These are phyloP conservation scores for Meloidogyne exigua DNA, from an alignment of 1,140 invertebrate species.

Conservation along the genomic window DNA sequence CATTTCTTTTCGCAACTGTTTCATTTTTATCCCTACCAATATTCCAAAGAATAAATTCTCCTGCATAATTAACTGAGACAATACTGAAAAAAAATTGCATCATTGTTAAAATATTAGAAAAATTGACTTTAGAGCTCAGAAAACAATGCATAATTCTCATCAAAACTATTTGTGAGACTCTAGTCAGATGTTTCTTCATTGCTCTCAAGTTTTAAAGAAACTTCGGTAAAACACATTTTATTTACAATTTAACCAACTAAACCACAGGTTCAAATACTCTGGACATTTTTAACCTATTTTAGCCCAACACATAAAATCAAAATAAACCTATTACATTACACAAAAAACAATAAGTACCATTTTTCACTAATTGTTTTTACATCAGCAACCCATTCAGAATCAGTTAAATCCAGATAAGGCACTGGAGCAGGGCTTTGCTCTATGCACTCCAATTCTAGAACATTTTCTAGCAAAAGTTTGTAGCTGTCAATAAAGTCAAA, in stretches of 20 bases:
- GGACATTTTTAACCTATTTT: neutral
- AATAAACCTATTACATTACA: neutral
- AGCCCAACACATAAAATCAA: neutral
- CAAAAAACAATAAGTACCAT: neutral
- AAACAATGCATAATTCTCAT: neutral
- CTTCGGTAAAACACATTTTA: neutral
- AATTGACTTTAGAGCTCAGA: neutral
- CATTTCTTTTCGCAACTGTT: conserved; percentile 1
- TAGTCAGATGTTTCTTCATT: conserved; percentile 10
- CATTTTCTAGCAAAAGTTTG: conserved; percentile 45
- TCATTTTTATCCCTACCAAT: conserved; percentile 27
- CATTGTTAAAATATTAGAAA: neutral
- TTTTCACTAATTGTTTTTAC: conserved; percentile 34
- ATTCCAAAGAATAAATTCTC: conserved; percentile 47
- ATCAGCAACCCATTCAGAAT: conserved; percentile 52
- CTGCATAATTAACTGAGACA: conserved; percentile 52
- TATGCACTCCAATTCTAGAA: conserved; percentile 55
- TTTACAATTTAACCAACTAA: neutral
- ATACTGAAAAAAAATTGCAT: conserved; percentile 47
- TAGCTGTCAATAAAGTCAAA: conserved; percentile 50
- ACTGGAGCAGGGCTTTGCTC: conserved; percentile 44
- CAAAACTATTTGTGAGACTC: conserved; percentile 20
- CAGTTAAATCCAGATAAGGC: conserved; percentile 46
- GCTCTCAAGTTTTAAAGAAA: conserved; percentile 17
- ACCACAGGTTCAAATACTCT: neutral